Base-by-base conservation (phyloP, 1,140 invertebrate genomes). In the Diorhabda elongata region DNA sequence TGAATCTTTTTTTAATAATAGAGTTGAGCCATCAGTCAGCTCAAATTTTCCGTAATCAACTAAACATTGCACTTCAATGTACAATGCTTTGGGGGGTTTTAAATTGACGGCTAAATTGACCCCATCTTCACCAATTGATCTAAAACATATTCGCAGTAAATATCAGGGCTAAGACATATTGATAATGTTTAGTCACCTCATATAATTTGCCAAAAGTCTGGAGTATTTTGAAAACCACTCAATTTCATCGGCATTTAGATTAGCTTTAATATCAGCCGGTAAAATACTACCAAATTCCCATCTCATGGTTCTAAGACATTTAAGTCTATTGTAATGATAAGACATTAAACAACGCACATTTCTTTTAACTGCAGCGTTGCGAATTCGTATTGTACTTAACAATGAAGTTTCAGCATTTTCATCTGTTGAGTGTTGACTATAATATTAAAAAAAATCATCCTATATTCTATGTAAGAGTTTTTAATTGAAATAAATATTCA, bases 241-340 rank as follows among this genome's bases (percentile, higher is more conserved):
- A 42, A 91, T 82, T 84, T 98, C 96, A 3, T 89, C 85, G 76
- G 92, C 88, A 71, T 91, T 91, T 11, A 98, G 82, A 72, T 93
- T 90, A 44, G 87, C 84, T 78, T 91, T 91, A 0, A 97, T 88
- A 79, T 97, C 95, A 0, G 86, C 77, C 3, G 96, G 96, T 66
- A 98, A 80, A 56, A 97, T 90, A 67, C 92, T 91, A 3, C 96
- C 96, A 80, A 98, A 92, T 78, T 97, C 92, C 96, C 96, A 98
- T 62, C 96, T 84, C 79, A 97, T 86, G 59, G 92, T 87, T 73
- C 90, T 87, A 26, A 98, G 87, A 75, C 90, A 87, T 70, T 87
- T 86, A 78, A 97, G 83, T 74, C 97, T 85, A 75, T 94, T 92
- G 78, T 94, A 94, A 73, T 97, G 82, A 80, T 98, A 98, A 0